Base-by-base conservation (phyloP, 2,888 invertebrate species). In the Teinopalpus imperialis region DNA sequence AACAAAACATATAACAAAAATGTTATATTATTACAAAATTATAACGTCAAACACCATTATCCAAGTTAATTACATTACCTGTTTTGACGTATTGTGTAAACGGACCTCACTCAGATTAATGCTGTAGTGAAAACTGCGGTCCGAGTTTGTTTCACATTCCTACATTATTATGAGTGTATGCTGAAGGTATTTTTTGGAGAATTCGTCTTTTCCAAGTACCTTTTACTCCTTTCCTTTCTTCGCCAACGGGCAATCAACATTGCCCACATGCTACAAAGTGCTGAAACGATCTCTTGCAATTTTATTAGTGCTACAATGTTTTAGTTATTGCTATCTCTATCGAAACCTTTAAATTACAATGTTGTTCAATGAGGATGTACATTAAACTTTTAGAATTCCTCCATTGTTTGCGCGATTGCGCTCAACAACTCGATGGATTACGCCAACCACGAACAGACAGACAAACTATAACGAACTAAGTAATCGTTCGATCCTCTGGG, bases 401-500 rank as follows among this genome's bases (percentile, higher is more conserved):
- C 9, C 23, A 36, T 30, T 43, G 23, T 36, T 43, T 27, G 26
- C 14, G 16, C 3, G 4, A 9, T 7, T 34, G 12, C n/a, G 20
- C 32, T 3, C 34, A 20, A 13, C 12, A 21, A 21, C 21, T 34
- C 13, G 16, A 6, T 6, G 21, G 21, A 12, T 20, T 6, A 4
- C 5, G n/a, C 16, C 3, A 10, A 26, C 36, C 36, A 13, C 24
- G 5, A 20, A 20, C 23, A 20, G 13, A 35, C 5, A 13, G 26
- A 29, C 21, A 27, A 43, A 32, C 26, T 57, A 67, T 69, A 63
- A 65, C 64, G 61, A 66, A 56, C 68, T 79, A 79, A 81, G 81
- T 82, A 81, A 83, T 83, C 80, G 77, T 66, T 70, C 61, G 67
- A 61, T 63, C 74, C 73, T 70, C 76, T 62, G 37, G 71, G 61